Evolutionary conservation across 2,888 invertebrate species (phyloP).

Genomic region (Eristalinus sepulchralis): DNA sequence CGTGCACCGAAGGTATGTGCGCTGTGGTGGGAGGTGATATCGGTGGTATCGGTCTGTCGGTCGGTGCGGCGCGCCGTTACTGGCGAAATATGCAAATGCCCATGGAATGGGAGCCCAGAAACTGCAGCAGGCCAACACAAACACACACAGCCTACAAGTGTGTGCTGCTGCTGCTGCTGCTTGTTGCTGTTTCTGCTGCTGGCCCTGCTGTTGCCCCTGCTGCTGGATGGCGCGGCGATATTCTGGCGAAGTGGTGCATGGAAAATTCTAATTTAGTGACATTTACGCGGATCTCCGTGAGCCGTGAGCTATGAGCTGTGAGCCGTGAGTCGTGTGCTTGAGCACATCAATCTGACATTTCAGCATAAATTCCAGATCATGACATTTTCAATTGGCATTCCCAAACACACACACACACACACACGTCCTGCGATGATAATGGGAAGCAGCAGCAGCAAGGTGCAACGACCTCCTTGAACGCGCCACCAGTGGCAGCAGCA

Average conservation of each 20-base stretch:
- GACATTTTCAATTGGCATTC: constrained; percentile 61
- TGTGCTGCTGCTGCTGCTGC: not conserved
- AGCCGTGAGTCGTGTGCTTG: not conserved
- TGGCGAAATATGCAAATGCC: constrained; percentile 67
- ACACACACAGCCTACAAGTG: not conserved
- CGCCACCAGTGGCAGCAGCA: not conserved
- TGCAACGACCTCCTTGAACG: constrained; percentile 34
- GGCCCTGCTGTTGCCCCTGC: not conserved
- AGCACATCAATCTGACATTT: constrained; percentile 61
- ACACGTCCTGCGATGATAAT: not conserved
- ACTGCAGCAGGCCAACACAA: constrained; percentile 48
- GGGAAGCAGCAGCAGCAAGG: not conserved
- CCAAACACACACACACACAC: not conserved
- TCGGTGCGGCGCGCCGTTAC: not conserved
- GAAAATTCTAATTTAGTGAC: constrained; percentile 60
- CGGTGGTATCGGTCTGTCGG: not conserved
- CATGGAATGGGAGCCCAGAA: constrained; percentile 67
- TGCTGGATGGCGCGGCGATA: constrained; percentile 5
- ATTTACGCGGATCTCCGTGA: constrained; percentile 62
- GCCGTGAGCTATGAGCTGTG: not conserved
- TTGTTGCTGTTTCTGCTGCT: constrained; percentile 31
- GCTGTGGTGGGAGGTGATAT: not conserved
- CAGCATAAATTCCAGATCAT: constrained; percentile 64
- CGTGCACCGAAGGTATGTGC: not conserved
- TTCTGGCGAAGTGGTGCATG: constrained; percentile 48